Conservation (phyloP, 2,888 invertebrate species). For the Cryptus viduatorius region DNA sequence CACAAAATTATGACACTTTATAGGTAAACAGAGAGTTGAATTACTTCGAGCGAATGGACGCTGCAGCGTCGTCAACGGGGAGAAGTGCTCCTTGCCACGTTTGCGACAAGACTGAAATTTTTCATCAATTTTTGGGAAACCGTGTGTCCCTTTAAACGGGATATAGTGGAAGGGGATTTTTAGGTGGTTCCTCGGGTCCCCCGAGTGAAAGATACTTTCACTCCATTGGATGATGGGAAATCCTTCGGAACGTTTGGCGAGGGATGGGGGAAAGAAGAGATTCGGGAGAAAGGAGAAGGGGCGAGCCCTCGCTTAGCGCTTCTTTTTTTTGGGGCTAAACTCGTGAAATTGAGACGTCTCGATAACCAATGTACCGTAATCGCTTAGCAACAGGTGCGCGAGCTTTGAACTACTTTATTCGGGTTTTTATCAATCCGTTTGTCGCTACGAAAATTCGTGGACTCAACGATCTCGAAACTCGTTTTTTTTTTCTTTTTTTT, state of each 20-base stretch:
- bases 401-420: slow-evolving; percentile 71
- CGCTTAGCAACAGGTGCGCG: slow-evolving; percentile 82
- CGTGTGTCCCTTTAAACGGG: slow-evolving; percentile 50
- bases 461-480: not conserved
- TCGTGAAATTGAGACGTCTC: slow-evolving; percentile 84
- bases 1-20: slow-evolving; percentile 4
- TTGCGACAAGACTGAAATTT: slow-evolving; percentile 69
- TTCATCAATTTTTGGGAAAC: slow-evolving; percentile 76
- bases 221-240: slow-evolving; percentile 70
- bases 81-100: slow-evolving; percentile 61
- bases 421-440: not conserved
- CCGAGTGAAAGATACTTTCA: slow-evolving; percentile 23
- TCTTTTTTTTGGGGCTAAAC: slow-evolving; percentile 66
- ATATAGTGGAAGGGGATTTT: slow-evolving; percentile 50
- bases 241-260: slow-evolving; percentile 59
- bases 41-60: slow-evolving; percentile 33
- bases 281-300: slow-evolving; percentile 61
- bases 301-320: slow-evolving; percentile 69
- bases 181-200: slow-evolving; percentile 24
- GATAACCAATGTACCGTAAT: slow-evolving; percentile 82
- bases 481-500: not conserved
- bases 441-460: not conserved
- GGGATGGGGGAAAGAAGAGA: slow-evolving; percentile 61
- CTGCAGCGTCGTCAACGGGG: slow-evolving; percentile 4
- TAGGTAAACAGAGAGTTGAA: not conserved